A percentile compares a stretch with the other conserved stretches of the same genome.
These are phyloP conservation scores for Diploscapter pachys DNA, from an alignment of 1,140 invertebrate genomes.

Conservation along the genomic window DNA sequence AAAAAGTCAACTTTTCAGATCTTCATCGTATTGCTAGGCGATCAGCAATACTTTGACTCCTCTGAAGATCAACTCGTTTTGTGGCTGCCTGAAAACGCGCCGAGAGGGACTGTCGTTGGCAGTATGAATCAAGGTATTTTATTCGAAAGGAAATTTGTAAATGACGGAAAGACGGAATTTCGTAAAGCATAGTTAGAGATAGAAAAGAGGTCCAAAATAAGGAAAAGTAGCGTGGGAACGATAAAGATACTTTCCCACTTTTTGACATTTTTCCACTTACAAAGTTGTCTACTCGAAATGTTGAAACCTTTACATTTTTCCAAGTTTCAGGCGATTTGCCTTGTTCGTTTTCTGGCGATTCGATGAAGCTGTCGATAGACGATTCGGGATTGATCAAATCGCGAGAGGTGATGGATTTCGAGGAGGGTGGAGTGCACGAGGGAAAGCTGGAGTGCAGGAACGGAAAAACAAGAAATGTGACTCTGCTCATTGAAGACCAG, in stretches of 20 bases:
- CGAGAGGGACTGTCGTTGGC: not conserved
- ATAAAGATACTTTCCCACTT: too few species aligned
- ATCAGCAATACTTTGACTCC: too few species aligned
- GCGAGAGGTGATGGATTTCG: not conserved
- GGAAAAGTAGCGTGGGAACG: too few species aligned
- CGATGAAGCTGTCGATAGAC: too few species aligned
- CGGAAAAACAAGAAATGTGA: not conserved
- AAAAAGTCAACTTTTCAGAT: too few species aligned
- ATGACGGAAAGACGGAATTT: not conserved
- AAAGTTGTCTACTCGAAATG: too few species aligned
- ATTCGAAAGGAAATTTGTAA: not conserved
- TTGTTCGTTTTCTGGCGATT: too few species aligned
- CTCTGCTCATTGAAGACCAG: not conserved
- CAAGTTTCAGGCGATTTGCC: not conserved
- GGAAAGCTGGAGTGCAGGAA: not conserved
- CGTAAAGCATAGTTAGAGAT: not conserved
- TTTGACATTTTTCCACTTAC: too few species aligned
- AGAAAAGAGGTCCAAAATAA: not conserved
- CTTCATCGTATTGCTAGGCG: too few species aligned
- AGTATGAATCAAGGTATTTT: not conserved
- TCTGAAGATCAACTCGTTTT: not conserved
- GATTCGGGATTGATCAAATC: not conserved
- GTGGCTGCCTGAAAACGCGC: not conserved
- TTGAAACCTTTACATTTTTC: not conserved
- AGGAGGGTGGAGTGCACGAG: not conserved